Conservation (phyloP, 2,888 invertebrate genomes). For the Congeria kusceri region DNA sequence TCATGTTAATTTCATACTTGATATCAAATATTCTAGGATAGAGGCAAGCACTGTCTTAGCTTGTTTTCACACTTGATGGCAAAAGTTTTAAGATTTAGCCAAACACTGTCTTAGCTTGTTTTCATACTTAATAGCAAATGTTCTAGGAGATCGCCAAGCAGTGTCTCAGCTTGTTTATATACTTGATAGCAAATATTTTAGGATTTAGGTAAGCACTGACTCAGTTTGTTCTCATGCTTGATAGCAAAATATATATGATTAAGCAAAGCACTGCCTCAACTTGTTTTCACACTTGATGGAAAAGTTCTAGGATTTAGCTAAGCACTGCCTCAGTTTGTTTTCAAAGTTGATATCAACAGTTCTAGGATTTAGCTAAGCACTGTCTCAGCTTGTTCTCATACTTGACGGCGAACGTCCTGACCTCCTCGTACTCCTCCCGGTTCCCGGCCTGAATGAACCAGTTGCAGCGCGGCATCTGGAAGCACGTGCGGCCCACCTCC, state of each 20-base stretch:
- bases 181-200: conserved; percentile 44
- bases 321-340: conserved; percentile 50
- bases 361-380: conserved; percentile 52
- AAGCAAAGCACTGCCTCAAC: conserved; percentile 51
- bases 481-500: conserved; percentile 45
- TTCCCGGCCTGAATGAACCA: conserved; percentile 66
- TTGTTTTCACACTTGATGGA: no score
- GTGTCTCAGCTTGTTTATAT: conserved; percentile 54
- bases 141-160: conserved; percentile 43
- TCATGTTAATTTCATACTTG: no score
- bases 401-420: conserved; percentile 49
- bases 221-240: conserved; percentile 54
- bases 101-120: no score
- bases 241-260: conserved; percentile 45
- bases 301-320: not conserved
- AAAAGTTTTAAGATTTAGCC: no score
- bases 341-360: conserved; percentile 50
- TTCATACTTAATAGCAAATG: no score
- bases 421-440: conserved; percentile 61
- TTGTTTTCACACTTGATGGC: no score
- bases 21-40: no score
- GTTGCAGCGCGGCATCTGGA: conserved; percentile 62
- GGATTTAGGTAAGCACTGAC: conserved; percentile 56
- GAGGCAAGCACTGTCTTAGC: not conserved
- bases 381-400: conserved; percentile 60